Evolutionary conservation across 2,113 vertebrate species (phyloP), one percentile per base, ranked within the genome.

Genomic region (Potamarius usumacintae): DNA sequence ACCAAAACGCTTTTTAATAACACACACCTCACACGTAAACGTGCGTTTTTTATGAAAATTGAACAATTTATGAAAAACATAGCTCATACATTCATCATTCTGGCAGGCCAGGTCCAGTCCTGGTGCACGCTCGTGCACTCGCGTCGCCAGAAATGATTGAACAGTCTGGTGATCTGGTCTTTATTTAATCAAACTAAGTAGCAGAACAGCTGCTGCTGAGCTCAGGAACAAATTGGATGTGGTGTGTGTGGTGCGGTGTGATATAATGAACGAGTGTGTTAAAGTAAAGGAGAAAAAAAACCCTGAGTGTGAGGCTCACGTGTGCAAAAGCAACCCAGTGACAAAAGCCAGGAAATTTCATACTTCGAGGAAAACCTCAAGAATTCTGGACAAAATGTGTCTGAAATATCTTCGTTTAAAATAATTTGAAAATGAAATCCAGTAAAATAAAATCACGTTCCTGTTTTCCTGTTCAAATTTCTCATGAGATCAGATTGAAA

Each of bases 191-290:
- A 87, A 76, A 85, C 42, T 85, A 58, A 87, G 83, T 57, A 7
- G 71, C 83, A 62, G 71, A 22, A 77, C 83, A 85, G 89, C 83
- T 90, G 88, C 77, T 34, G 57, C 79, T 82, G 53, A 89, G 27
- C 80, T 81, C 62, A 79, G 20, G 77, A 25, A 69, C 80, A 84
- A 58, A 84, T 42, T 72, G 83, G 52, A 84, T 17, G 60, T 86
- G 69, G 62, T 65, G 76, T 27, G 7, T 53, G 27, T 72, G 30
- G 27, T 82, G 72, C 6, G 58, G 30, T 82, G 74, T 22, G 34
- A 48, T 60, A n/a, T 77, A 85, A 85, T 83, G 55, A 87, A 89
- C 69, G 6, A 65, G 22, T 67, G 10, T 69, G 15, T 85, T 82
- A 83, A 82, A 69, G 57, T 65, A 71, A 67, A 87, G 52, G n/a